phyloP scores from a whole-genome alignment of 2,888 invertebrate species.

The Eudasyphora cyanicolor region DNA sequence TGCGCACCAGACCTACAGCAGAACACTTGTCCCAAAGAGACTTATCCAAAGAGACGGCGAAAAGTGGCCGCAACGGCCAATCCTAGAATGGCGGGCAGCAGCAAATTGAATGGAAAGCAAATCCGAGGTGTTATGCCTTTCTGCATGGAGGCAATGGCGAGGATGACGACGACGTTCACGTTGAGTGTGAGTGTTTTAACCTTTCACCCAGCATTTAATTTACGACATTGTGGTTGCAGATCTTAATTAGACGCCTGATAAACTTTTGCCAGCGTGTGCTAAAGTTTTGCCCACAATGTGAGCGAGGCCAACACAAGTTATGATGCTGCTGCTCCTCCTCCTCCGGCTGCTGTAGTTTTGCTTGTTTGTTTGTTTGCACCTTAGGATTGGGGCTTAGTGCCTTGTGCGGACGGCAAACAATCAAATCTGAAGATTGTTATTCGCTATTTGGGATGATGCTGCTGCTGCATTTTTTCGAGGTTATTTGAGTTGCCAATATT shows the following conservation, averaged over 20 bases:
- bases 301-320: conserved; percentile 9
- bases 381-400: background rate
- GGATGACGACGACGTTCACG: too few species aligned
- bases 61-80: background rate
- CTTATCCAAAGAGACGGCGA: background rate
- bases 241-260: conserved; percentile 70
- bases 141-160: too few species aligned
- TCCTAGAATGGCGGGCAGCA: conserved; percentile 28
- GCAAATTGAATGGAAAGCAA: background rate
- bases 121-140: background rate
- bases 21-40: background rate
- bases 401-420: conserved; percentile 26
- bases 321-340: too few species aligned
- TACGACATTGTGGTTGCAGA: conserved; percentile 69
- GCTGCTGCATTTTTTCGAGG: background rate
- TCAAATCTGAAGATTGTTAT: conserved; percentile 55
- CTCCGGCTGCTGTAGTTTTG: too few species aligned
- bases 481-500: conserved; percentile 42
- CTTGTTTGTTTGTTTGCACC: conserved; percentile 33
- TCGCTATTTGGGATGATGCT: background rate
- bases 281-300: conserved; percentile 37
- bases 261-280: conserved; percentile 59
- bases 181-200: conserved; percentile 67
- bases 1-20: conserved; percentile 2
- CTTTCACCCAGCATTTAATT: conserved; percentile 70